Percentiles rank a stretch among this genome's conserved stretches.
phyloP scores from a whole-genome alignment of 2,888 invertebrate species.

The Meandrusa payeni region DNA sequence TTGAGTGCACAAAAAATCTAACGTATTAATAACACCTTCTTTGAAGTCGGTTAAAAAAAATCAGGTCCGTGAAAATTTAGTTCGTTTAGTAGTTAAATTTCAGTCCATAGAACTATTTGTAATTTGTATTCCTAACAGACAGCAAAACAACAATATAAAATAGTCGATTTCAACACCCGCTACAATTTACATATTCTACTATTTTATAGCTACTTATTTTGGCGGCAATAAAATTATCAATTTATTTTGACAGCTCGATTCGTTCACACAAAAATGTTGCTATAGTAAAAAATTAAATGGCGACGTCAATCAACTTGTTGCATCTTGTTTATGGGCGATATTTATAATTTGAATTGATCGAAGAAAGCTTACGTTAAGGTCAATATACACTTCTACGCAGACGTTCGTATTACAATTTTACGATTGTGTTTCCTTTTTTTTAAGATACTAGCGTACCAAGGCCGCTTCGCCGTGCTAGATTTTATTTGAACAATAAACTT shows the following conservation, averaged over 20 bases:
- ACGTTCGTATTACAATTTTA: too few relatives aligned
- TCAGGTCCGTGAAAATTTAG: too few relatives aligned
- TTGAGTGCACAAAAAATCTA: too few relatives aligned
- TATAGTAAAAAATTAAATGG: constrained; percentile 12
- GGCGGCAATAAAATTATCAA: constrained; percentile 14
- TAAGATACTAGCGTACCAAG: too few relatives aligned
- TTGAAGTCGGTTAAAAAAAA: too few relatives aligned
- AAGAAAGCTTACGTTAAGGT: constrained; percentile 8
- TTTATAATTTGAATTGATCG: constrained; percentile 12
- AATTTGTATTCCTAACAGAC: too few relatives aligned
- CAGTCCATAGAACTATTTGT: too few relatives aligned
- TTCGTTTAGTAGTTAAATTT: too few relatives aligned
- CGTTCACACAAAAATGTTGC: constrained; percentile 18
- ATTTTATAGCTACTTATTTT: constrained; percentile 17
- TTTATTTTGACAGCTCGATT: constrained; percentile 22
- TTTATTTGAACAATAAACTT: too few relatives aligned
- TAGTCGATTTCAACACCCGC: constrained; percentile 20
- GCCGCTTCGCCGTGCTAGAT: too few relatives aligned
- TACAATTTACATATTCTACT: constrained; percentile 16
- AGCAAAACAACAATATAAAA: constrained; percentile 18
- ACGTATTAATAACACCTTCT: too few relatives aligned
- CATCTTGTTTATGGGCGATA: constrained; percentile 11
- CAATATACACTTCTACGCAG: neutral
- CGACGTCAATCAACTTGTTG: constrained; percentile 16
- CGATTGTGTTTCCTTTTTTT: too few relatives aligned